phyloP scores from a whole-genome alignment of 2,113 vertebrate genomes.

The Burhinus bistriatus region DNA sequence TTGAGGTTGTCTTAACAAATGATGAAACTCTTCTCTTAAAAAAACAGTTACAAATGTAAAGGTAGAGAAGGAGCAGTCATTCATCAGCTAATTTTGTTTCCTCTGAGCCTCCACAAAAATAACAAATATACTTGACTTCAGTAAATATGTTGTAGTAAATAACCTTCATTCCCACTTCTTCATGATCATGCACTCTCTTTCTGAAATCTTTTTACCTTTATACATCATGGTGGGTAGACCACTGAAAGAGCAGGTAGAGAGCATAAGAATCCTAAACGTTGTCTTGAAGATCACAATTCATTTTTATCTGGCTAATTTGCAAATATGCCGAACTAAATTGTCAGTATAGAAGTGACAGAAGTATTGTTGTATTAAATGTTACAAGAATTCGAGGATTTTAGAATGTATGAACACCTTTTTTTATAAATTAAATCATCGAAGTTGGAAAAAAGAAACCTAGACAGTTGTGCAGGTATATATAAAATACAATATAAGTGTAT shows the following conservation, averaged over 20 bases:
- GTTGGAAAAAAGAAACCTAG: background rate
- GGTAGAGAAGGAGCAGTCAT: background rate
- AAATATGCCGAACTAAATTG: background rate
- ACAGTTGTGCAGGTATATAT: background rate
- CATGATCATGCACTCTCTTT: background rate
- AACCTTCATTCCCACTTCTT: background rate
- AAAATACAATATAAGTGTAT: background rate
- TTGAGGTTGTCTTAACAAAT: constrained; percentile 12
- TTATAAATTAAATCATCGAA: background rate
- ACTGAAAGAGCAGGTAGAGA: background rate
- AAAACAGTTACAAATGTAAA: constrained; percentile 24
- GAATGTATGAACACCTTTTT: background rate
- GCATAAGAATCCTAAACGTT: background rate
- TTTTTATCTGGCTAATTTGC: background rate
- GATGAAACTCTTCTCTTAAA: constrained; percentile 25
- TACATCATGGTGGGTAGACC: background rate
- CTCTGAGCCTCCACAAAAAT: background rate
- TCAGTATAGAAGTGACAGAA: background rate
- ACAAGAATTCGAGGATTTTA: background rate
- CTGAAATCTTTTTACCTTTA: background rate
- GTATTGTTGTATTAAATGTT: background rate
- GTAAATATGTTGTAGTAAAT: background rate
- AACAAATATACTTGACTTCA: background rate
- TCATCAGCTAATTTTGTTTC: background rate
- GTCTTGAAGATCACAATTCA: background rate